Base-by-base conservation (phyloP, 23 tunicate species). In the Styela clava region DNA sequence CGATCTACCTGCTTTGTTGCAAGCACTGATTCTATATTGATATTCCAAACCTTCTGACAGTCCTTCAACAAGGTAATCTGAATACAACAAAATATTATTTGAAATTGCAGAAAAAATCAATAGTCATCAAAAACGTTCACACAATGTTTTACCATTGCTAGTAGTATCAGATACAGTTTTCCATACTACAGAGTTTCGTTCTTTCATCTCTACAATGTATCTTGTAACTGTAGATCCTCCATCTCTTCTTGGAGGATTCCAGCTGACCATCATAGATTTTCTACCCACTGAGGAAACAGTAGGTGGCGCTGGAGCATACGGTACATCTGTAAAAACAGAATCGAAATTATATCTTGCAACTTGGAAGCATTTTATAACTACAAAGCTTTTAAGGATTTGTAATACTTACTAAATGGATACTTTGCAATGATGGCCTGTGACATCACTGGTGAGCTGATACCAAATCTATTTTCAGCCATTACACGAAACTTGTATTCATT, bases 201-300 rank as follows among this genome's bases (percentile, higher is more conserved):
- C 88, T 28, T 37, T 86, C 27, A 79, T 85, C 51, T 95, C 99
- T 32, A 89, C 76, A 24, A 90, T 36, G 77, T 95, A 95, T n/a
- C 86, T 88, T 27, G 92, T 83, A 1, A 95, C 87, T 65, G 79
- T 78, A 1, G 93, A 95, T 23, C 96, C 96, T 30, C 99, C 99
- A 51, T 86, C 86, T 77, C 87, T 83, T 18, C 92, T 79, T 63
- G 99, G 99, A 25, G 99, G 96, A 71, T 83, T 83, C 95, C 91
- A 95, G 25, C 32, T 74, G 3, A 74, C 20, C 16, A 26, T 7
- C 64, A 74, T 51, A 23, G 80, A 74, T 23, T 74, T 51, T 36
- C 63, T 24, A 3, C 35, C 20, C 16, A 74, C 25, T 34, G 63
- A 34, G 7, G 64, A 20, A 5, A 74, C 61, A 3, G 63, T 24